phyloP scores from a whole-genome alignment of 2,888 invertebrate genomes.

The Plusia festucae region DNA sequence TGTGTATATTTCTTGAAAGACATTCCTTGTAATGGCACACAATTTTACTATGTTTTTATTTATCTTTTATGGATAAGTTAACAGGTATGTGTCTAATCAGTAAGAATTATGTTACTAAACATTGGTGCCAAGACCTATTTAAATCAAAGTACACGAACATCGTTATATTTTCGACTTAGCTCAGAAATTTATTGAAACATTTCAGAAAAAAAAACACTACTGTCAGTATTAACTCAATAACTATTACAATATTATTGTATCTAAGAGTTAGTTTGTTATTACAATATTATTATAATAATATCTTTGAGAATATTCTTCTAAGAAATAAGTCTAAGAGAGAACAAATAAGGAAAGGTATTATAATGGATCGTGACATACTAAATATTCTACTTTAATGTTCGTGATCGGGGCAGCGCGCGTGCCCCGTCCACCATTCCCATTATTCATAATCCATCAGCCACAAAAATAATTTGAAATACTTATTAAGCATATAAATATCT shows the following conservation, averaged over 20 bases:
- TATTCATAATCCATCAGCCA: conserved; percentile 54
- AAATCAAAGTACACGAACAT: too few species aligned
- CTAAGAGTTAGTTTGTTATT: too few species aligned
- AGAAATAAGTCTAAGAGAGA: neutral
- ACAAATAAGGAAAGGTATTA: conserved; percentile 16
- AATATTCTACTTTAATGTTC: conserved; percentile 39
- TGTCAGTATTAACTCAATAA: too few species aligned
- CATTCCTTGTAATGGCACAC: neutral
- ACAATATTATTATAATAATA: too few species aligned
- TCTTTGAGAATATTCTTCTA: too few species aligned
- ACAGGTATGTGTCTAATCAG: too few species aligned
- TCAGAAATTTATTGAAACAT: too few species aligned
- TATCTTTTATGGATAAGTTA: neutral
- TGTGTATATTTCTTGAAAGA: conserved; percentile 16
- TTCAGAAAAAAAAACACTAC: too few species aligned
- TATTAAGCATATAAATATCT: conserved; percentile 37
- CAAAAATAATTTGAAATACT: conserved; percentile 40
- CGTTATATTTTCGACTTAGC: too few species aligned
- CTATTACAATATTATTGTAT: too few species aligned
- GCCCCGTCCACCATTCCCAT: conserved; percentile 24
- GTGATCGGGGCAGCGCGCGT: conserved; percentile 31
- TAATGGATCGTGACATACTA: conserved; percentile 49
- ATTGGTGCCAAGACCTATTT: too few species aligned
- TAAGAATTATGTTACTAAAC: too few species aligned
- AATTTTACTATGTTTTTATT: conserved; percentile 3